Base-by-base conservation (phyloP, 2,888 invertebrate genomes). In the Salticus scenicus region DNA sequence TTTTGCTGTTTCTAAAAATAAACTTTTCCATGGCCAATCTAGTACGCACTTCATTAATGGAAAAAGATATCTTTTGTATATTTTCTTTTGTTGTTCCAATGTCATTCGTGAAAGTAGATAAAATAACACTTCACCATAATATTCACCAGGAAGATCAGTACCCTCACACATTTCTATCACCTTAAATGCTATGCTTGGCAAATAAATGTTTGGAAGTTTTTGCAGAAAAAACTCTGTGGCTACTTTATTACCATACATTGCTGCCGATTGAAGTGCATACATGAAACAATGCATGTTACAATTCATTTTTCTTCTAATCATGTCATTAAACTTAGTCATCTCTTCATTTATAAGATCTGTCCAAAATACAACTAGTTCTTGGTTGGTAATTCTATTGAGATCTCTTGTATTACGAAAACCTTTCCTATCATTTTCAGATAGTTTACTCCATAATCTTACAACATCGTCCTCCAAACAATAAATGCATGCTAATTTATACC, bases 51-150 rank as follows among this genome's bases (percentile, higher is more conserved):
- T 42, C 30, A 77, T n/a, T 14, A 83, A 71, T 71, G 71, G 12
- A 77, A 31, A 64, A 31, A 72, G 51, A 24, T 71, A 72, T 37
- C 24, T 82, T 69, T 72, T 33, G 67, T 73, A 74, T 24, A 85
- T 78, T 57, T 79, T 41, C 63, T 27, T 37, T 79, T 79, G 74
- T 69, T 85, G 79, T 69, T 70, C 74, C 70, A 74, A 27, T 27
- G 67, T 31, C 74, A 69, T 79, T 78, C 79, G 74, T 78, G 79
- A 85, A 64, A 85, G 57, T 73, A 85, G 67, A 78, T 79, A 76
- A 72, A 71, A 83, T 83, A 83, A 70, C 71, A 76, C 76, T 64
- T 83, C 82, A 71, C 71, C 47, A 64, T 83, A 66, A 24, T 82
- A 51, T 42, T 76, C 76, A 27, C 70, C 63, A 71, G 76, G 76